These are phyloP conservation scores for Drosophila equinoxialis DNA, from an alignment of 1,140 invertebrate genomes.

Conservation along the genomic window DNA sequence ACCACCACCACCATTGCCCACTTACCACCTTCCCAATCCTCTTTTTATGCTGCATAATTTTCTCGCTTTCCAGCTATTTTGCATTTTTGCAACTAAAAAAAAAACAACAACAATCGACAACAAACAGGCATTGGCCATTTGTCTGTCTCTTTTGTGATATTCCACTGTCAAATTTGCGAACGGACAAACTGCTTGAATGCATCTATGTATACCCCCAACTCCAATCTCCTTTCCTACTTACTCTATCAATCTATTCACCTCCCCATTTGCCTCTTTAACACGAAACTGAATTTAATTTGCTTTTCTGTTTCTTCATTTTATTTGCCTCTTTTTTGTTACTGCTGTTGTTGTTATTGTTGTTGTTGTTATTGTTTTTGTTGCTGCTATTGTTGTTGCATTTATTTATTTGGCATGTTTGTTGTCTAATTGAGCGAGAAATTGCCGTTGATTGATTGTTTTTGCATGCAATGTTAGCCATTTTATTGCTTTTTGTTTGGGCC, in stretches of 20 bases:
- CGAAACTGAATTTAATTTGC: conserved; percentile 80
- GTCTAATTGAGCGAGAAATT: conserved; percentile 82
- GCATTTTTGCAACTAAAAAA: conserved; percentile 54
- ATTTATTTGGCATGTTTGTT: conserved; percentile 74
- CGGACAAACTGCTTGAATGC: conserved; percentile 33
- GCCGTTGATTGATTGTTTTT: conserved; percentile 80
- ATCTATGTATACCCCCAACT: neutral
- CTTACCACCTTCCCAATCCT: neutral
- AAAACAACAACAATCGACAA: conserved; percentile 17
- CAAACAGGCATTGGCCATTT: conserved; percentile 43
- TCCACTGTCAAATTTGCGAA: conserved; percentile 72
- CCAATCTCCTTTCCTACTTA: conserved; percentile 3
- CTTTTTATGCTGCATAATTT: conserved; percentile 63
- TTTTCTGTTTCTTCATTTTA: conserved; percentile 46
- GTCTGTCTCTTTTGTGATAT: conserved; percentile 55
- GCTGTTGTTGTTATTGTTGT: conserved; percentile 17
- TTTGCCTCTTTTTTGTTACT: conserved; percentile 31
- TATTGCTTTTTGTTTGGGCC: conserved; percentile 31
- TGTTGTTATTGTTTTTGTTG: conserved; percentile 32
- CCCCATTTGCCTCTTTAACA: conserved; percentile 68
- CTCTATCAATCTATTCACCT: conserved; percentile 16
- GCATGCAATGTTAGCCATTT: conserved; percentile 75
- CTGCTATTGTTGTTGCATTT: conserved; percentile 21
- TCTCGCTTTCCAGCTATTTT: conserved; percentile 79
- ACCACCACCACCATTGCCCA: too few species aligned